A percentile compares a stretch with the other conserved stretches of the same genome.
phyloP scores from a whole-genome alignment of 2,888 invertebrate genomes.

The Campopleginae sp. region DNA sequence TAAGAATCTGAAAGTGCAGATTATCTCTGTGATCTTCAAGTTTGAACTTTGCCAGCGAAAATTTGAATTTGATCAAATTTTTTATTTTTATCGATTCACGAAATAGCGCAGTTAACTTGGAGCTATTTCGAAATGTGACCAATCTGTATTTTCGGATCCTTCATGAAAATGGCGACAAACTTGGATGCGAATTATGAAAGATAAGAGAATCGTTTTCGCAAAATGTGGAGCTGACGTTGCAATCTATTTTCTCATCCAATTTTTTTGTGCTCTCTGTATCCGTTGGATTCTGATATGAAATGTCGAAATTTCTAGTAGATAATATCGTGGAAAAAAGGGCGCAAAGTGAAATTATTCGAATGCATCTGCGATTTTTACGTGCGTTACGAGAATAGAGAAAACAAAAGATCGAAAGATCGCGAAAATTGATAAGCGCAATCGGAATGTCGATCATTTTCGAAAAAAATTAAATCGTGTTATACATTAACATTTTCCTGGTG shows the following conservation, averaged over 20 bases:
- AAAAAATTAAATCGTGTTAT: constrained; percentile 13
- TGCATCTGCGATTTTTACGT: not conserved
- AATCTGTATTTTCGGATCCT: not conserved
- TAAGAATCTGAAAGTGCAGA: not conserved
- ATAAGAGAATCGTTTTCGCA: not conserved
- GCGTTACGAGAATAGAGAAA: not conserved
- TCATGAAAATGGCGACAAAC: not conserved
- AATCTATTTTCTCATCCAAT: constrained; percentile 22
- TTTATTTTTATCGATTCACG: not conserved
- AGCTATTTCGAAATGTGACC: not conserved
- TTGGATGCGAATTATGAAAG: not conserved
- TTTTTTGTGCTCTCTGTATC: constrained; percentile 19
- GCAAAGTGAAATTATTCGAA: not conserved
- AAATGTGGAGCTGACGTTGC: not conserved
- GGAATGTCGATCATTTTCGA: constrained; percentile 6
- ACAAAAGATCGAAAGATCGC: constrained; percentile 12
- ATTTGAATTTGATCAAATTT: not conserved
- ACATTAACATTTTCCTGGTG: constrained; percentile 20
- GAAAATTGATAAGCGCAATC: not conserved
- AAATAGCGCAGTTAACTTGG: not conserved
- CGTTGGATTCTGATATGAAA: constrained; percentile 4
- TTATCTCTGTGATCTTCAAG: not conserved
- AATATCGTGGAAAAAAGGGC: not conserved
- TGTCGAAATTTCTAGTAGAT: not conserved
- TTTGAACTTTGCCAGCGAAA: not conserved